Evolutionary conservation across 2,113 vertebrate genomes (phyloP).

Genomic region (Upupa epops): DNA sequence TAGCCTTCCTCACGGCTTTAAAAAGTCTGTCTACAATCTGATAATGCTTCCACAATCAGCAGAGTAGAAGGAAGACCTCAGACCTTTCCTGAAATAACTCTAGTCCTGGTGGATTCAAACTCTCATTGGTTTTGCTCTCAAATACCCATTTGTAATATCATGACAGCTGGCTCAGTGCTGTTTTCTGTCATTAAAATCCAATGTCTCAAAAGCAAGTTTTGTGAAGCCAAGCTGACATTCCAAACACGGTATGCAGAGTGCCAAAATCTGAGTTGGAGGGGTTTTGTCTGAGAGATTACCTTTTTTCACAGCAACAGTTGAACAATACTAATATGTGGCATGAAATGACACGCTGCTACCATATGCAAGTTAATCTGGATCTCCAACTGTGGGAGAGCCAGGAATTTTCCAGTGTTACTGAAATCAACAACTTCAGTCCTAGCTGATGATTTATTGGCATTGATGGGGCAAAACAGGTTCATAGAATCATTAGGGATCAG

Average conservation of each 20-base stretch:
- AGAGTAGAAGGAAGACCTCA: slow-evolving; percentile 29
- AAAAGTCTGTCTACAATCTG: not conserved
- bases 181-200: slow-evolving; percentile 59
- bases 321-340: not conserved
- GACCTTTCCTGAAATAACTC: slow-evolving; percentile 50
- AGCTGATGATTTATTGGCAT: not conserved
- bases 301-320: not conserved
- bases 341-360: not conserved
- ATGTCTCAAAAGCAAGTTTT: slow-evolving; percentile 38
- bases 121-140: slow-evolving; percentile 56
- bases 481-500: no score
- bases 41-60: slow-evolving; percentile 16
- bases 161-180: slow-evolving; percentile 54
- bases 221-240: slow-evolving; percentile 15
- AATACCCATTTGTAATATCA: slow-evolving; percentile 53
- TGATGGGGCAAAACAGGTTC: not conserved
- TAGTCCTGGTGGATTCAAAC: slow-evolving; percentile 39
- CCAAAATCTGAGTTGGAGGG: not conserved
- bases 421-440: not conserved
- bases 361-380: not conserved
- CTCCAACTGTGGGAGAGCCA: not conserved
- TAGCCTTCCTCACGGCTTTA: not conserved
- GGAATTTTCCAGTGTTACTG: not conserved
- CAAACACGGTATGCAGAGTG: not conserved
- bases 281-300: not conserved